Evolutionary conservation across 2,888 invertebrate genomes (phyloP).

Genomic region (Philhelius pedissequus): DNA sequence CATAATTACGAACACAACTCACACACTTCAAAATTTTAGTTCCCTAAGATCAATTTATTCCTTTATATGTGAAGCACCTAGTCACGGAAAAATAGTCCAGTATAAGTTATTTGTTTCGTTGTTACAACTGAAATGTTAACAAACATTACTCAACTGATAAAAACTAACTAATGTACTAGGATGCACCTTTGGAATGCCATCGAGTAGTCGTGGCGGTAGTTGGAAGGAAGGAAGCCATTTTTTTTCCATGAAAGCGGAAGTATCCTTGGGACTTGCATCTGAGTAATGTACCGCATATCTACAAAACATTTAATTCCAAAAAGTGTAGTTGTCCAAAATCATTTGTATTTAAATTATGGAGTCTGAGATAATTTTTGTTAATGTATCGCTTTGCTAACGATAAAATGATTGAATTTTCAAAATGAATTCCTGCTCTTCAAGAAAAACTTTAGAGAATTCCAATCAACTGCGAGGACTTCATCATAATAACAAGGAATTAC

Average conservation of each 20-base stretch:
- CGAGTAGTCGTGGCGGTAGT: background rate
- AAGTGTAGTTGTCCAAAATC: background rate
- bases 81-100: too few species aligned
- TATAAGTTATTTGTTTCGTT: background rate
- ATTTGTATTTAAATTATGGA: background rate
- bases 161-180: constrained; percentile 9
- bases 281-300: background rate
- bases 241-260: background rate
- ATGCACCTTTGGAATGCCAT: background rate
- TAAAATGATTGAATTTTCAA: background rate
- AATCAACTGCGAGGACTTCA: background rate
- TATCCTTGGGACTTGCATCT: background rate
- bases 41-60: too few species aligned
- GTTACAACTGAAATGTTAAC: background rate
- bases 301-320: background rate
- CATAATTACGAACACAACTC: too few species aligned
- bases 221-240: constrained; percentile 47
- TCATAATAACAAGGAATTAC: constrained; percentile 28
- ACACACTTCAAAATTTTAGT: too few species aligned
- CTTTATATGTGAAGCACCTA: too few species aligned
- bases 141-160: constrained; percentile 1
- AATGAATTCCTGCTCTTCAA: background rate
- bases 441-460: background rate
- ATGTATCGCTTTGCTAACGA: background rate
- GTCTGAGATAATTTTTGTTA: background rate